Conservation (phyloP, 2,888 invertebrate genomes). For the Perizoma affinitatum region DNA sequence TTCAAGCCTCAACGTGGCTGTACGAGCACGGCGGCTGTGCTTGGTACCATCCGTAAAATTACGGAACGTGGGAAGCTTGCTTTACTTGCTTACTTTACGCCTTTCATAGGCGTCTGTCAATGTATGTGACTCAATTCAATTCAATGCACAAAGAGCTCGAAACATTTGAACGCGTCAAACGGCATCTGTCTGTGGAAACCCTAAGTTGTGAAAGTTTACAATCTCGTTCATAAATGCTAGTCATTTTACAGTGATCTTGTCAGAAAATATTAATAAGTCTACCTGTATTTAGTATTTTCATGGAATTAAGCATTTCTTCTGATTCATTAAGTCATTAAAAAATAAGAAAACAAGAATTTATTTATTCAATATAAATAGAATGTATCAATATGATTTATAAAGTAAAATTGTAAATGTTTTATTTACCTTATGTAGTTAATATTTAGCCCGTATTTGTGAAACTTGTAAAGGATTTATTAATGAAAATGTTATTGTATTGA, state of each 20-base stretch:
- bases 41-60: too few relatives aligned
- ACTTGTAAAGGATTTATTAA: slow-evolving; percentile 4
- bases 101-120: too few relatives aligned
- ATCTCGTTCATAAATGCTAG: slow-evolving; percentile 3
- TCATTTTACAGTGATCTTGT: slow-evolving; percentile 8
- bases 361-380: slow-evolving; percentile 1
- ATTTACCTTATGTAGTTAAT: neutral
- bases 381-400: slow-evolving; percentile 1
- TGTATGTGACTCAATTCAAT: too few relatives aligned
- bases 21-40: too few relatives aligned
- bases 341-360: slow-evolving; percentile 4
- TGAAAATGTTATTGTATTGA: slow-evolving; percentile 15
- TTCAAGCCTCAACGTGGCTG: too few relatives aligned
- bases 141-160: too few relatives aligned
- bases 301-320: neutral
- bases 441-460: slow-evolving; percentile 9
- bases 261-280: neutral
- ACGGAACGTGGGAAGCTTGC: too few relatives aligned
- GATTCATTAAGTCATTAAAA: too few relatives aligned
- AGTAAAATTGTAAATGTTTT: neutral
- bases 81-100: too few relatives aligned
- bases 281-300: neutral
- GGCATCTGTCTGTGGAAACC: too few relatives aligned
- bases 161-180: too few relatives aligned
- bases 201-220: neutral